These are phyloP conservation scores for Notarius quadriscutis DNA, from an alignment of 2,113 vertebrate genomes.

Conservation along the genomic window DNA sequence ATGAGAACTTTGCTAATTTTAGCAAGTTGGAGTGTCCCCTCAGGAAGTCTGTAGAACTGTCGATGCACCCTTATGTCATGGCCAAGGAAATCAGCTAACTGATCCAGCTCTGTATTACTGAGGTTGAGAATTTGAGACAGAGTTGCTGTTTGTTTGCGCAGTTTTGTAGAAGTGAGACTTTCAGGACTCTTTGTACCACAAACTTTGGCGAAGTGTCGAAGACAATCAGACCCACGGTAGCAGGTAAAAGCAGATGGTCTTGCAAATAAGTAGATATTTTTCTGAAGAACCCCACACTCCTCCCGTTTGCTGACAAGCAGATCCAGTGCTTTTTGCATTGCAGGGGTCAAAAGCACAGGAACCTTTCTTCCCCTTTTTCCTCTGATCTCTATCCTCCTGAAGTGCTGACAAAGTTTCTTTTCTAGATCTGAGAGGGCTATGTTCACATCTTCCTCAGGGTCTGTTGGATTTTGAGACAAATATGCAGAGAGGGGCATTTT, in stretches of 20 bases:
- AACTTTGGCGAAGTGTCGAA: too few relatives aligned
- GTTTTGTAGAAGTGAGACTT: background rate
- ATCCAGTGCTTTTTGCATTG: too few relatives aligned
- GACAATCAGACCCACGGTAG: too few relatives aligned
- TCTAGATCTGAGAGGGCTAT: too few relatives aligned
- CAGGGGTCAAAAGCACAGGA: background rate
- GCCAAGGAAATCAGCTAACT: background rate
- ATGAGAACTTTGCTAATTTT: background rate
- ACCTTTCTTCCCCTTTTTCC: background rate
- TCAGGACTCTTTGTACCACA: background rate
- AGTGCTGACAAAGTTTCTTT: too few relatives aligned
- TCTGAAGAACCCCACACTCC: too few relatives aligned
- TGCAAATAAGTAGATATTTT: too few relatives aligned
- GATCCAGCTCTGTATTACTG: background rate
- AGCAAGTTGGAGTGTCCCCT: background rate
- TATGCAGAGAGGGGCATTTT: background rate
- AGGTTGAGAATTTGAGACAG: background rate
- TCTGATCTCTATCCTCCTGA: background rate
- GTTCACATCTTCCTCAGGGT: too few relatives aligned
- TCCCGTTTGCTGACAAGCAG: too few relatives aligned
- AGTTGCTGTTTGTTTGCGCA: background rate
- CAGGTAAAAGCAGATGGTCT: too few relatives aligned
- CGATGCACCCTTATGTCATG: background rate
- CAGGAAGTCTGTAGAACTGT: background rate
- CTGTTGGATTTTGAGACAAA: too few relatives aligned